Base-by-base conservation (phyloP, 2,113 vertebrate genomes). In the Accipiter cooperii region DNA sequence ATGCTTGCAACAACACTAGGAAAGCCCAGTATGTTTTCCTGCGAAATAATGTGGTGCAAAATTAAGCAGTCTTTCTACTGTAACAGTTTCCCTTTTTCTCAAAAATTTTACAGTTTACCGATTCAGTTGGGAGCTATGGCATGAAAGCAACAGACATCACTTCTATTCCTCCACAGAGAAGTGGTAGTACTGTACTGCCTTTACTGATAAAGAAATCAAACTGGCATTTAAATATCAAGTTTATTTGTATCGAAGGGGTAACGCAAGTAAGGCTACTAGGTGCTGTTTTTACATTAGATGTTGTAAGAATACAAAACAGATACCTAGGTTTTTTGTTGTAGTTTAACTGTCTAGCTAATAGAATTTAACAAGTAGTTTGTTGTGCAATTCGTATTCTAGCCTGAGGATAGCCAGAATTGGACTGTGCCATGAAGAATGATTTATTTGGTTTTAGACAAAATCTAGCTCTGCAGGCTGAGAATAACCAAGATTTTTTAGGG, bases 401-500 rank as follows among this genome's bases (percentile, higher is more conserved):
- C 0, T 33, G 79, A 36, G 18, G 4, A 86, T 1, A 44, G 54
- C 24, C 29, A 84, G 44, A 61, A 94, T 10, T 17, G 3, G 24
- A n/a, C 31, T 46, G 54, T 55, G 51, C 60, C 38, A 60, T 3
- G 31, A 74, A 28, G 25, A 89, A 69, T 2, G 0, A 31, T 47
- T 85, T 82, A 11, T 54, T 84, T 63, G 36, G 28, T 25, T 90
- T 65, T 36, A 85, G 33, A 92, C 21, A 96, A 97, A 97, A 94
- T 95, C 71, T 63, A 97, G 95, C 44, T 73, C 52, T 88, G 84
- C 71, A 93, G 75, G 76, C 66, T 95, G 80, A 33, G 79, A 92
- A 89, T 60, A 74, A 69, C 84, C 94, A 13, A 68, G 85, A 64
- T 42, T 90, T 89, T 91, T 93, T 68, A 92, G 40, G 49, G 63